A percentile compares a stretch with the other conserved stretches of the same genome.
Conservation (phyloP, 2,888 invertebrate species). For the Dexiosoma caninum region DNA sequence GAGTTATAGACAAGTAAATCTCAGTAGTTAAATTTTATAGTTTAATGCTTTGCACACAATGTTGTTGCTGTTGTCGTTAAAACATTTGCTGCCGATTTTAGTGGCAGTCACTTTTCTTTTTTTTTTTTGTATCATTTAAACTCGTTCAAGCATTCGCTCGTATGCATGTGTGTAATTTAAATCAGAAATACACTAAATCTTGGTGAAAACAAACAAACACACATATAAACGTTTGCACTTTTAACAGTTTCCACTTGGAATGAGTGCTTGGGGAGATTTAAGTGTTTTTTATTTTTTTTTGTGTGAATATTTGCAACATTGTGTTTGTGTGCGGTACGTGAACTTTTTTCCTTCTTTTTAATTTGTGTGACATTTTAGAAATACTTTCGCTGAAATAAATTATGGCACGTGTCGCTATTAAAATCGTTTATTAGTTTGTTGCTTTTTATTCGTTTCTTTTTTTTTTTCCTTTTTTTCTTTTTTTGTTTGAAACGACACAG, state of each 20-base stretch:
- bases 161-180: conserved; percentile 5
- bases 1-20: conserved; percentile 51
- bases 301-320: conserved; percentile 40
- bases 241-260: conserved; percentile 20
- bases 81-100: conserved; percentile 20
- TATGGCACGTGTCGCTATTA: conserved; percentile 59
- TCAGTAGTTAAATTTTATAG: conserved; percentile 56
- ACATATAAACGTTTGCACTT: conserved; percentile 19
- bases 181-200: conserved; percentile 29
- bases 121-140: conserved; percentile 39
- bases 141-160: conserved; percentile 18
- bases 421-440: conserved; percentile 46
- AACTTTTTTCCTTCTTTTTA: background rate
- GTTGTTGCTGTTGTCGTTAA: background rate
- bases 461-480: background rate
- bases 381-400: conserved; percentile 44
- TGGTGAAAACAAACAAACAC: conserved; percentile 2
- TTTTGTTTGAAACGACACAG: background rate
- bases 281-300: too few relatives aligned
- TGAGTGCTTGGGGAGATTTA: background rate
- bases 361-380: conserved; percentile 39
- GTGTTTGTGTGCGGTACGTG: background rate
- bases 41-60: conserved; percentile 52
- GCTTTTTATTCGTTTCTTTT: background rate
- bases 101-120: conserved; percentile 25